A percentile compares a stretch with the other conserved stretches of the same genome.
Conservation (phyloP, 2,888 invertebrate species). For the Nezara viridula region DNA sequence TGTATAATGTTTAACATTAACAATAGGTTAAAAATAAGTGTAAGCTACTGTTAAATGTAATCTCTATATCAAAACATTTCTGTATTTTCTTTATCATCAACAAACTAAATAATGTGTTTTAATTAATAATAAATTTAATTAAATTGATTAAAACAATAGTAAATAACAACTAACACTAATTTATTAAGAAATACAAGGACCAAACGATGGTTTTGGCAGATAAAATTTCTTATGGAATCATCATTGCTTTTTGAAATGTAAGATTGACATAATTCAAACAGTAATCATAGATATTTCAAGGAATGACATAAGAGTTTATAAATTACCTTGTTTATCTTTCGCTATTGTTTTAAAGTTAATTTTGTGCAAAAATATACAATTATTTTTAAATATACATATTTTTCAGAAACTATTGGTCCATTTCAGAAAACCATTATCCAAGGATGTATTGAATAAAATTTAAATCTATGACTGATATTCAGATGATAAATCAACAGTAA, state of each 20-base stretch:
- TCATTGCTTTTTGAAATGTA: background rate
- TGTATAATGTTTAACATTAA: constrained; percentile 29
- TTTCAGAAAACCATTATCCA: constrained; percentile 8
- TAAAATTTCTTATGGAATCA: background rate
- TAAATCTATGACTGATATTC: background rate
- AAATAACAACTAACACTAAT: background rate
- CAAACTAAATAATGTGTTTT: background rate
- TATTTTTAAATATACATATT: background rate
- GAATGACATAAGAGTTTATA: background rate
- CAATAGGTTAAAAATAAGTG: background rate
- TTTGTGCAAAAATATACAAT: background rate
- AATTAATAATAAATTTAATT: background rate
- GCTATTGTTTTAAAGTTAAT: background rate
- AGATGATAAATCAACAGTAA: background rate
- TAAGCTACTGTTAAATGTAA: constrained; percentile 45
- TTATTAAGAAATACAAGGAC: constrained; percentile 10
- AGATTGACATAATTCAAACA: background rate
- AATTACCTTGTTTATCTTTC: background rate
- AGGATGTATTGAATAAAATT: constrained; percentile 7
- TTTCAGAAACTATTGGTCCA: background rate
- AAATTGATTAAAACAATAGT: constrained; percentile 7
- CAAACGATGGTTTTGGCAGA: constrained; percentile 31
- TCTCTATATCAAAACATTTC: constrained; percentile 4
- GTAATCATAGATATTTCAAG: background rate
- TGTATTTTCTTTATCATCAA: background rate